Evolutionary conservation across 2,888 invertebrate genomes (phyloP).

Genomic region (Nomada fucata): DNA sequence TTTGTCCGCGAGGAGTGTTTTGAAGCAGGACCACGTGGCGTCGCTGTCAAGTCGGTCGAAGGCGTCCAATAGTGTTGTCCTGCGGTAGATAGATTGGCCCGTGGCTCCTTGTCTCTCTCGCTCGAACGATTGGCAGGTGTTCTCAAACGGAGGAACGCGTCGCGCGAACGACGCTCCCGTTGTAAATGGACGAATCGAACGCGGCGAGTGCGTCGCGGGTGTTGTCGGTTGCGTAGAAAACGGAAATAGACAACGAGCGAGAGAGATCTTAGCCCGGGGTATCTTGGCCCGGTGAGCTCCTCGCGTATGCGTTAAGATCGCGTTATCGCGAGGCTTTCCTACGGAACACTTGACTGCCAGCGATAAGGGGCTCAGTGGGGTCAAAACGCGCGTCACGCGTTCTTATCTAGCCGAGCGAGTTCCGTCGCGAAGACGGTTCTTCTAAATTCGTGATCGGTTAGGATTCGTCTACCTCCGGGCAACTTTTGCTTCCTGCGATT

Average conservation of each 20-base stretch:
- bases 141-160: no score
- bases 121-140: no score
- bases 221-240: neutral
- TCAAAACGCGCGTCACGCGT: slow-evolving; percentile 64
- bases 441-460: neutral
- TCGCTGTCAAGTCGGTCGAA: no score
- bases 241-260: slow-evolving; percentile 23
- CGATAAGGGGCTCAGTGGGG: slow-evolving; percentile 51
- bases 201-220: neutral
- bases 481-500: neutral
- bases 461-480: slow-evolving; percentile 19
- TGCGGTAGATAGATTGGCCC: no score
- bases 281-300: slow-evolving; percentile 14
- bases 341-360: slow-evolving; percentile 9
- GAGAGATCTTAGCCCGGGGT: slow-evolving; percentile 8
- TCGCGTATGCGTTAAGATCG: neutral
- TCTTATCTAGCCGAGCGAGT: slow-evolving; percentile 55
- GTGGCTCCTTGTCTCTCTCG: no score
- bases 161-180: no score
- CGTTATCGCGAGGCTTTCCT: slow-evolving; percentile 32
- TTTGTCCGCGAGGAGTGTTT: no score
- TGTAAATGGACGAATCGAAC: neutral
- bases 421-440: slow-evolving; percentile 30
- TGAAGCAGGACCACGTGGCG: no score
- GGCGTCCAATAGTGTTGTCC: no score